A percentile compares a stretch with the other conserved stretches of the same genome.
Conservation (phyloP, 2,113 vertebrate genomes). For the Myotis brandtii region DNA sequence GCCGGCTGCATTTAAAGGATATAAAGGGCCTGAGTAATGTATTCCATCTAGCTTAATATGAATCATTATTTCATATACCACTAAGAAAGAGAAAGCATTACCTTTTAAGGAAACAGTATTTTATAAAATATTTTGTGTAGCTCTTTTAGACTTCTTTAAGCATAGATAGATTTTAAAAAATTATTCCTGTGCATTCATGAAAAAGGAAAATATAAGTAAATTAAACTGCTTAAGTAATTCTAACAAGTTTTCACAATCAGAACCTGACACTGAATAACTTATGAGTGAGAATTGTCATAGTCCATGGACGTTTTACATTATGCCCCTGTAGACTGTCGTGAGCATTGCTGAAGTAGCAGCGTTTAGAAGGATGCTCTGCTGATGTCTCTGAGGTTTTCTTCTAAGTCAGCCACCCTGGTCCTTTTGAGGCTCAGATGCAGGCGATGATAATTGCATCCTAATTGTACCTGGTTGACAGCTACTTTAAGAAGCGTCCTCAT, state of each 20-base stretch:
- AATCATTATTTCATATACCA: neutral
- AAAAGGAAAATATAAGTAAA: neutral
- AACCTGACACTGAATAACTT: neutral
- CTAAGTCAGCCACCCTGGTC: neutral
- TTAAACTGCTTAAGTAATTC: neutral
- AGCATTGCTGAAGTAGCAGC: rapidly evolving
- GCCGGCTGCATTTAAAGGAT: neutral
- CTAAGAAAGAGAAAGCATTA: neutral
- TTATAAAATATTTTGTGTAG: neutral
- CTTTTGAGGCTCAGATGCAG: neutral
- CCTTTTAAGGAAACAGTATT: neutral
- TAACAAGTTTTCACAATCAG: neutral
- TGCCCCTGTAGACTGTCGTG: neutral
- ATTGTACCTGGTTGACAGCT: neutral
- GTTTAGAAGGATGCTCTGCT: neutral
- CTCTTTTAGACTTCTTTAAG: neutral
- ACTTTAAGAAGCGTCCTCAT: slow-evolving; percentile 34
- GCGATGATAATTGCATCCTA: neutral
- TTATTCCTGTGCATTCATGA: neutral
- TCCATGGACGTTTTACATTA: neutral
- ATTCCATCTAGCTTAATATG: neutral
- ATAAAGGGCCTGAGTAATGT: neutral
- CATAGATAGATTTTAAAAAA: neutral
- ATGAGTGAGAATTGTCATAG: neutral
- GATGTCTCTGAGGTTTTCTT: neutral